Evolutionary conservation across 2,888 invertebrate species (phyloP), one percentile per base, ranked within the genome.

Genomic region (Pterobdella sp.): DNA sequence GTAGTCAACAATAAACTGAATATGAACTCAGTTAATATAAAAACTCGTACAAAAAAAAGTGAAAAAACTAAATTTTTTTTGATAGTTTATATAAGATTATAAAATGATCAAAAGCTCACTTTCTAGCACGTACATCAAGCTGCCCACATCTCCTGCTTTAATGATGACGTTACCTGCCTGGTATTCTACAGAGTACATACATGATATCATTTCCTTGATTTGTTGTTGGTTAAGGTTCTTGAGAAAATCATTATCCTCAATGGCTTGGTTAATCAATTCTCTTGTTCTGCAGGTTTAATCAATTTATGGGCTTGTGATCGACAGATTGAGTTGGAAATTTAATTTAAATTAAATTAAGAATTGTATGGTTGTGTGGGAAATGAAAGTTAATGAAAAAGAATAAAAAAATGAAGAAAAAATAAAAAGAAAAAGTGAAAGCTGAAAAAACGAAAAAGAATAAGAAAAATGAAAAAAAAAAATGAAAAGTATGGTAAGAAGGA

Each of bases 161-260:
- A 98, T 97, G 82, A 98, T 96, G 77, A 93, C 75, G 73, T 79
- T 81, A 75, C 82, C 82, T 64, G 80, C 79, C 72, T 89, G 89
- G 86, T 94, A 94, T 82, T 93, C 91, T 56, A 96, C 94, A 1
- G 94, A 94, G 85, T 94, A 94, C 97, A 98, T 97, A 85, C 95
- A 95, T 85, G 96, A 95, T 77, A 97, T 96, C 78, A 97, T 95
- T 86, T 96, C 95, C 72, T 90, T 88, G 81, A 95, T 94, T 86
- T 96, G 95, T 73, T 79, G 81, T 72, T 80, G 79, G 74, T 86
- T 96, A 85, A 98, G 86, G 85, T 98, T 95, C 87, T 97, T 95
- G 92, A 98, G 94, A 86, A 98, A 98, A 86, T 98, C 97, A 87
- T 98, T 98, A 86, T 95, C 94, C 83, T 95, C 85, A 79, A 98